A percentile compares a stretch with the other conserved stretches of the same genome.
Evolutionary conservation across 2,113 vertebrate genomes (phyloP).

Genomic region (Gallinago paraguaiae): DNA sequence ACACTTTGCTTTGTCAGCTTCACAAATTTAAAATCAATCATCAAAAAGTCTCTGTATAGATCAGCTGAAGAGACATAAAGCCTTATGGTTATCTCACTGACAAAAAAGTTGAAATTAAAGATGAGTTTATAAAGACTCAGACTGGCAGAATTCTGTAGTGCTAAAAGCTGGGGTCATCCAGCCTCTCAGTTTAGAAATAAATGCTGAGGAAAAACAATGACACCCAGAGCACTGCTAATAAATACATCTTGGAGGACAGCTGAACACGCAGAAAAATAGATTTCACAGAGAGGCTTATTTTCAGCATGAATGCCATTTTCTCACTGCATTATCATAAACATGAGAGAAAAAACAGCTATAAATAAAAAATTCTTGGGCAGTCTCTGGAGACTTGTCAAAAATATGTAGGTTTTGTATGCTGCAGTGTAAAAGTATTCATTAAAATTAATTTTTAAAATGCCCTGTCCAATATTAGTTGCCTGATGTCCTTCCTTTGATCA

Average conservation of each 20-base stretch:
- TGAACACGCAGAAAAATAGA: background rate
- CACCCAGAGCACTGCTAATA: background rate
- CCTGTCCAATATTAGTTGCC: constrained; percentile 51
- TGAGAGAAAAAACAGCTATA: constrained; percentile 22
- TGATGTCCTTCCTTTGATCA: constrained; percentile 57
- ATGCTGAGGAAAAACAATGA: constrained; percentile 6
- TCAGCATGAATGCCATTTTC: constrained; percentile 16
- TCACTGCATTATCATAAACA: constrained; percentile 29
- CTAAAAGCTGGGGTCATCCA: background rate
- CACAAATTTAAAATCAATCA: constrained; percentile 71
- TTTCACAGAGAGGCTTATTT: constrained; percentile 32
- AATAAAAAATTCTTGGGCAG: constrained; percentile 28
- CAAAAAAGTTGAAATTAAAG: constrained; percentile 35
- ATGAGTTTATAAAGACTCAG: constrained; percentile 6
- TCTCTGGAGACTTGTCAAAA: constrained; percentile 31
- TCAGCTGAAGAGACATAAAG: constrained; percentile 43
- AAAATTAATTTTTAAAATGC: constrained; percentile 71
- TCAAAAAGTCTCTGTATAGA: constrained; percentile 52
- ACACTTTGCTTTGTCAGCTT: constrained; percentile 65
- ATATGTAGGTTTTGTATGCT: background rate
- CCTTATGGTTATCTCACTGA: constrained; percentile 1
- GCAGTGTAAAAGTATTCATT: constrained; percentile 45
- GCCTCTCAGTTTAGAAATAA: background rate
- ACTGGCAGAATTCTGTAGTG: background rate
- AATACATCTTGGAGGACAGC: constrained; percentile 2